These are phyloP conservation scores for Macrotrachela quadricornifera DNA, from an alignment of 1,140 invertebrate genomes.

Conservation along the genomic window DNA sequence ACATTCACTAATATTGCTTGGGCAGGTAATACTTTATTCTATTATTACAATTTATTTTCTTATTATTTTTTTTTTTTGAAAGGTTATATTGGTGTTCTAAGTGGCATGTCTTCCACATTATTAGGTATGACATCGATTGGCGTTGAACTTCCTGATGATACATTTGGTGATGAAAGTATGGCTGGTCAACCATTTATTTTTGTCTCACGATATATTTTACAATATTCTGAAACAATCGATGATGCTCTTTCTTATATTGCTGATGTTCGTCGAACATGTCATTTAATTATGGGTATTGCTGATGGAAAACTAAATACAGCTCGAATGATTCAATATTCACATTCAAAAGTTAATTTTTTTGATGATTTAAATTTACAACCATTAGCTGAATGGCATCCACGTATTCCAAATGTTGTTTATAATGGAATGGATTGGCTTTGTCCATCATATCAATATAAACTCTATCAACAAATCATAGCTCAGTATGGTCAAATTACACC, in stretches of 20 bases:
- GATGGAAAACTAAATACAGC: slow-evolving; percentile 16
- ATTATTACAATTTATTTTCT: too few species aligned
- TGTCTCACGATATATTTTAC: slow-evolving; percentile 15
- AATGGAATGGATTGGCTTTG: slow-evolving; percentile 12
- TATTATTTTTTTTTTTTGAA: background rate
- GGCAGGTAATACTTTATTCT: too few species aligned
- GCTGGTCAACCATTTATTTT: slow-evolving; percentile 16
- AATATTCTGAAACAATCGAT: slow-evolving; percentile 15
- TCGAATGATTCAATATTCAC: slow-evolving; percentile 16
- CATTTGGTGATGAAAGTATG: slow-evolving; percentile 15
- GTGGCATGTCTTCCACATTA: slow-evolving; percentile 15
- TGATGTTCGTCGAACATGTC: slow-evolving; percentile 15
- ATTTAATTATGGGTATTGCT: slow-evolving; percentile 18
- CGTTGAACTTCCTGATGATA: slow-evolving; percentile 16
- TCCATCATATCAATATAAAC: background rate
- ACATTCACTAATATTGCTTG: too few species aligned
- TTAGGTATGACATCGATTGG: slow-evolving; percentile 20
- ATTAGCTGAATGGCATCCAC: slow-evolving; percentile 16
- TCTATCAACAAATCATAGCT: slow-evolving; percentile 10
- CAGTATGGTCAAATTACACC: slow-evolving; percentile 15
- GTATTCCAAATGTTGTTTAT: slow-evolving; percentile 16
- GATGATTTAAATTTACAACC: slow-evolving; percentile 15
- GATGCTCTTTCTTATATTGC: slow-evolving; percentile 13
- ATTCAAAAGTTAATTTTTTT: slow-evolving; percentile 16
- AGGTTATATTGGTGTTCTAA: slow-evolving; percentile 6